A percentile compares a stretch with the other conserved stretches of the same genome.
phyloP scores from a whole-genome alignment of 2,113 vertebrate species.

The Gadus chalcogrammus region DNA sequence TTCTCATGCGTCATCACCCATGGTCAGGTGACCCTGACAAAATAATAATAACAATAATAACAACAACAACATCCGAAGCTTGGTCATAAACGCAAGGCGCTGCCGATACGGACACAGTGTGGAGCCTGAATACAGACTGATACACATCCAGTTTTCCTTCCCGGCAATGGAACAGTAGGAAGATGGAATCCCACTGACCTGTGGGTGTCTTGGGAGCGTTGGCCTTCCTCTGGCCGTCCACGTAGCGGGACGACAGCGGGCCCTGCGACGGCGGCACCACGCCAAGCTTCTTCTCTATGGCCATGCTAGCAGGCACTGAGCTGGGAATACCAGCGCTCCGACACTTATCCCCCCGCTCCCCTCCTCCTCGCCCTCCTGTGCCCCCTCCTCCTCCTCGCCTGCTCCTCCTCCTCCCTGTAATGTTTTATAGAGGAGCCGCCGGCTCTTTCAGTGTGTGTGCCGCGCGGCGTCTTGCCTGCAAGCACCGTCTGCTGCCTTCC shows the following conservation, averaged over 20 bases:
- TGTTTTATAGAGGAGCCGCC: too few species aligned
- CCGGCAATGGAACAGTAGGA: conserved; percentile 1
- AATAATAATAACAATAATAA: neutral
- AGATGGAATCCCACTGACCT: conserved; percentile 41
- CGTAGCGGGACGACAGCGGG: conserved; percentile 40
- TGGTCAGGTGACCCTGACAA: conserved; percentile 14
- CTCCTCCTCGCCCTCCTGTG: too few species aligned
- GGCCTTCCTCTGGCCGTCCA: conserved; percentile 39
- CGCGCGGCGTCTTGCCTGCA: too few species aligned
- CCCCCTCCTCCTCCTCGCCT: neutral
- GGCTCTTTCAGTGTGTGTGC: too few species aligned
- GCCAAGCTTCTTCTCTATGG: conserved; percentile 60
- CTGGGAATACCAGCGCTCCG: conserved; percentile 48
- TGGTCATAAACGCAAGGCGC: too few species aligned
- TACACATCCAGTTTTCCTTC: conserved; percentile 2
- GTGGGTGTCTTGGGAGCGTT: conserved; percentile 10
- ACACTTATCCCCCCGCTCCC: conserved; percentile 22
- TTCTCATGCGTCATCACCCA: conserved; percentile 14
- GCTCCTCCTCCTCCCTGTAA: too few species aligned
- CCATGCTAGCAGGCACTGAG: conserved; percentile 56
- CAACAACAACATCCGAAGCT: neutral
- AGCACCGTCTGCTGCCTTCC: too few species aligned
- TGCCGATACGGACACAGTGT: too few species aligned
- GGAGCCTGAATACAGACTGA: neutral
- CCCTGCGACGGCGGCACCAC: conserved; percentile 55